phyloP scores from a whole-genome alignment of 92 coral and sea anemone genomes.

The Paragorgia papillata region DNA sequence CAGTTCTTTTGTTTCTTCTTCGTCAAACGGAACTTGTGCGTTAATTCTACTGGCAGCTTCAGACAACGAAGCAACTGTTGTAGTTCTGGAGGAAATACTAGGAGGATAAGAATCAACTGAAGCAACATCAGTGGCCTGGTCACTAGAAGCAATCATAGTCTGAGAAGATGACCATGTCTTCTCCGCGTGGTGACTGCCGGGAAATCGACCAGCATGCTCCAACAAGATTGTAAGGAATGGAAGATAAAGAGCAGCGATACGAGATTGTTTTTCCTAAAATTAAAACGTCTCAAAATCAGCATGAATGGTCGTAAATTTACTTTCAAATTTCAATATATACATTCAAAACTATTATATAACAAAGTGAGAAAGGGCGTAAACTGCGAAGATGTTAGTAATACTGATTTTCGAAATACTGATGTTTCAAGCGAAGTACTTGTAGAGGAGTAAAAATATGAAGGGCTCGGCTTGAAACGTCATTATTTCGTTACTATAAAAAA shows the following conservation, averaged over 20 bases:
- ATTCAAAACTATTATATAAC: no score
- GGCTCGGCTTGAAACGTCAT: no score
- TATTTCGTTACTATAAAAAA: no score
- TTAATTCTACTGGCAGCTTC: slow-evolving; percentile 93
- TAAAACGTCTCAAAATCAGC: neutral
- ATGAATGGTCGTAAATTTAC: neutral
- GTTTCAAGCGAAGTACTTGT: no score
- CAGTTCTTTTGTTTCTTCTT: slow-evolving; percentile 91
- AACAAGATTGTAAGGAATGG: slow-evolving; percentile 87
- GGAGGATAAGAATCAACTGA: slow-evolving; percentile 79
- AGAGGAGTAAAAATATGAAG: no score
- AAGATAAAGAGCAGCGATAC: slow-evolving; percentile 92
- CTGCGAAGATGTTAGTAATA: no score
- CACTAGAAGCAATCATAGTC: slow-evolving; percentile 66
- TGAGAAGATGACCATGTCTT: slow-evolving; percentile 70
- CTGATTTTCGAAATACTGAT: no score
- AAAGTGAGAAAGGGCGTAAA: no score
- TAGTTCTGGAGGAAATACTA: slow-evolving; percentile 86
- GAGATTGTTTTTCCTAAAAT: slow-evolving; percentile 76
- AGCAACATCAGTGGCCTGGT: slow-evolving; percentile 60
- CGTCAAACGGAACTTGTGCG: slow-evolving; percentile 90
- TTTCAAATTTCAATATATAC: no score
- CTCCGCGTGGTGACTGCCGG: slow-evolving; percentile 86
- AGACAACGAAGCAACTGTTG: slow-evolving; percentile 69
- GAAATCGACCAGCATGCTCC: slow-evolving; percentile 98